phyloP scores from a whole-genome alignment of 2,797 vertebrate species.

The Microctenopoma lineatum region DNA sequence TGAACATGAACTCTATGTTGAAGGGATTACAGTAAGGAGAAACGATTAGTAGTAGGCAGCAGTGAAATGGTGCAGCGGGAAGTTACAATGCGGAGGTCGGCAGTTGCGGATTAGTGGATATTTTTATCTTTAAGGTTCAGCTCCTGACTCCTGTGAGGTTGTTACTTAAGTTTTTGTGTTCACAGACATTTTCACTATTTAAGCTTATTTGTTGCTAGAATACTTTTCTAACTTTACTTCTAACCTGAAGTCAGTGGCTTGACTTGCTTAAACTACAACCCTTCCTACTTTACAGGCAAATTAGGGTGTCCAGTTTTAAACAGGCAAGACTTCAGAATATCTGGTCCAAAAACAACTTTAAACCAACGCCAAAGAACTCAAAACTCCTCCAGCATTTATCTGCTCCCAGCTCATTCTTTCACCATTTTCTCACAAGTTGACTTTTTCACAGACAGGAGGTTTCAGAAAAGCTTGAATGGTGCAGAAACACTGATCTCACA shows the following conservation, averaged over 20 bases:
- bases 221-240: not conserved
- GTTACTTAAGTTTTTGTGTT: conserved; percentile 14
- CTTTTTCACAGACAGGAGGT: not conserved
- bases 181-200: not conserved
- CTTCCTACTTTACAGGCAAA: not conserved
- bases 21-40: conserved; percentile 31
- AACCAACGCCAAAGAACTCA: not conserved
- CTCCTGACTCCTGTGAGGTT: conserved; percentile 12
- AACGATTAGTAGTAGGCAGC: conserved; percentile 20
- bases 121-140: conserved; percentile 28
- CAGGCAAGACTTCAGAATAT: no score
- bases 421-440: not conserved
- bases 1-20: not conserved
- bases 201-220: not conserved
- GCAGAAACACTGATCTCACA: conserved; percentile 36
- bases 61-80: conserved; percentile 11
- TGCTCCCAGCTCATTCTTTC: not conserved
- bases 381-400: not conserved
- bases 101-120: conserved; percentile 4
- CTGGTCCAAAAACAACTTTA: conserved; percentile 3
- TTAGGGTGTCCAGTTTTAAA: not conserved
- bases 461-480: conserved; percentile 10
- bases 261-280: conserved; percentile 7
- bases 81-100: conserved; percentile 13
- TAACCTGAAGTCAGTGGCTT: conserved; percentile 12